Evolutionary conservation across 2,888 invertebrate genomes (phyloP).

Genomic region (Clunio marinus): DNA sequence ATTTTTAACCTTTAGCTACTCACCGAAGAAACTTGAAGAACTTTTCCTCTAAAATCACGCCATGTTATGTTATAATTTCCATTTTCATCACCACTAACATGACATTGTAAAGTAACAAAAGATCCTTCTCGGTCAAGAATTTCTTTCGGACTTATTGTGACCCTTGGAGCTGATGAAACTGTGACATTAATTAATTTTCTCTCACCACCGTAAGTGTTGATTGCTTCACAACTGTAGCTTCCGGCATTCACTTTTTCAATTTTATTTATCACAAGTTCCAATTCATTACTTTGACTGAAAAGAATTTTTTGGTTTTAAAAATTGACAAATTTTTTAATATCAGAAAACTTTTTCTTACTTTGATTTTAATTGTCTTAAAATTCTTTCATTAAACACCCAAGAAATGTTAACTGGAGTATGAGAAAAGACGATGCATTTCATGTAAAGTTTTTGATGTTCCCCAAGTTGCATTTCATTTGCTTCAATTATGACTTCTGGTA

Average conservation of each 20-base stretch:
- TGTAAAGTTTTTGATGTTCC: constrained; percentile 51
- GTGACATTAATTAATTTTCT: constrained; percentile 41
- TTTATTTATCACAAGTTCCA: constrained; percentile 41
- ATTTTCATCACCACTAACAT: constrained; percentile 36
- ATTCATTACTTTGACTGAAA: constrained; percentile 39
- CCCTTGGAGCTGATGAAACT: constrained; percentile 37
- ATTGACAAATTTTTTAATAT: neutral
- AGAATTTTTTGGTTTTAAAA: too few species aligned
- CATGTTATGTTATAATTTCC: constrained; percentile 40
- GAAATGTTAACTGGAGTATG: constrained; percentile 58
- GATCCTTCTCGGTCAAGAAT: constrained; percentile 38
- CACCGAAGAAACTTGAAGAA: neutral
- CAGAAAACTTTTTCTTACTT: neutral
- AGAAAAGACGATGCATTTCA: constrained; percentile 61
- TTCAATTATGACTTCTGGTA: constrained; percentile 55
- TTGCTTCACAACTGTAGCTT: constrained; percentile 52
- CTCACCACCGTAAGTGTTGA: constrained; percentile 52
- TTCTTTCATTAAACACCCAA: too few species aligned
- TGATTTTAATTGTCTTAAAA: too few species aligned
- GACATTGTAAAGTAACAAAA: neutral
- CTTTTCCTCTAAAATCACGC: constrained; percentile 1
- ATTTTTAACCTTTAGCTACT: neutral
- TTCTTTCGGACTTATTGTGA: constrained; percentile 36
- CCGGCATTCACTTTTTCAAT: constrained; percentile 50
- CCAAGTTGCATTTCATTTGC: constrained; percentile 46